These are phyloP conservation scores for Phorcus lineatus DNA, from an alignment of 2,888 invertebrate genomes.

Conservation along the genomic window DNA sequence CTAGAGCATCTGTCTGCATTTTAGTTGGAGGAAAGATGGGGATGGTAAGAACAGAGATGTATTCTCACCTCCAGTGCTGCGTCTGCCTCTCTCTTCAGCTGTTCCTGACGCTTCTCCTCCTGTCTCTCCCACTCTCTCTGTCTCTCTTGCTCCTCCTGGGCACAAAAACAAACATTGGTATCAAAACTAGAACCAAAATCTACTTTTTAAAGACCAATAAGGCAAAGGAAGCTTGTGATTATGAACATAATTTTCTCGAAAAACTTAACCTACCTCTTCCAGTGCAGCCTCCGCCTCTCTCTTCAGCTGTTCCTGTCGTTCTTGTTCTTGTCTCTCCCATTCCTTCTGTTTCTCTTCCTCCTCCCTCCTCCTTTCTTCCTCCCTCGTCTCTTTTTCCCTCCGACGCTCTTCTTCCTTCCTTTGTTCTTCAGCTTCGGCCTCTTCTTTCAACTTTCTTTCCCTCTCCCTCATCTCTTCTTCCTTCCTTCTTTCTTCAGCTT, in stretches of 20 bases:
- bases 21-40: too few species aligned
- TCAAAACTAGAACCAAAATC: too few species aligned
- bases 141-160: conserved; percentile 34
- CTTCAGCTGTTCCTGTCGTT: conserved; percentile 6
- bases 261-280: background rate
- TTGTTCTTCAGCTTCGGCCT: background rate
- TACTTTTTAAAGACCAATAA: too few species aligned
- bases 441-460: background rate
- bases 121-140: conserved; percentile 48
- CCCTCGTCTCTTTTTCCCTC: background rate
- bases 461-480: conserved; percentile 13
- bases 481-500: background rate
- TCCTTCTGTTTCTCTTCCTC: conserved; percentile 3
- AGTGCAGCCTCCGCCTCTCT: conserved; percentile 30
- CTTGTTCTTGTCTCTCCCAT: conserved; percentile 5
- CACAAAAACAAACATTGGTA: too few species aligned
- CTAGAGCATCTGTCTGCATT: too few species aligned
- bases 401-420: background rate
- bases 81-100: conserved; percentile 49
- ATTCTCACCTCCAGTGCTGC: conserved; percentile 44
- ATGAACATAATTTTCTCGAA: too few species aligned
- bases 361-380: background rate
- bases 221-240: too few species aligned
- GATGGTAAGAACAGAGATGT: background rate
- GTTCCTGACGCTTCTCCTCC: conserved; percentile 38